phyloP scores from a whole-genome alignment of 2,797 vertebrate genomes.

The Anas bernieri region DNA sequence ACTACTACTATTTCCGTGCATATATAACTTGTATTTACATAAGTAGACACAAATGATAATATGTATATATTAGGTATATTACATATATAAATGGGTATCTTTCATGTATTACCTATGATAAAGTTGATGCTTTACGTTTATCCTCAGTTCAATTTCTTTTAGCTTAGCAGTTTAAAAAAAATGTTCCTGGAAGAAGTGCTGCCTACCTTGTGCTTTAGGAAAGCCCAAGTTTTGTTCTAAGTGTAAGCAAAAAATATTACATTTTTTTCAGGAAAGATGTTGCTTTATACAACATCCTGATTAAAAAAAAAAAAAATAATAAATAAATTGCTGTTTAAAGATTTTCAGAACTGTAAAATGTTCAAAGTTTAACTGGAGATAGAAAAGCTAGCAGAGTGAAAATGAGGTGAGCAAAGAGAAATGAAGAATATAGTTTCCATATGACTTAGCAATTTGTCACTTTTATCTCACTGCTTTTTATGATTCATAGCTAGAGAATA shows the following conservation, averaged over 20 bases:
- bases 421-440: not conserved
- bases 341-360: not conserved
- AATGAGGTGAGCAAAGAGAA: slow-evolving; percentile 33
- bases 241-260: not conserved
- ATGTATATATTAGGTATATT: too few relatives aligned
- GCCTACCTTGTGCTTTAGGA: not conserved
- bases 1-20: not conserved
- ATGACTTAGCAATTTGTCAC: slow-evolving; percentile 28
- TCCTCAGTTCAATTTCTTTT: not conserved
- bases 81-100: not conserved
- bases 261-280: not conserved
- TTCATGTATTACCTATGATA: not conserved
- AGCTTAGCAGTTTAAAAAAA: not conserved
- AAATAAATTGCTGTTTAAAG: not conserved
- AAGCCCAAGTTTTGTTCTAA: not conserved
- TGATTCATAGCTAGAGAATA: not conserved
- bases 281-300: not conserved
- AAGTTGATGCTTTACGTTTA: not conserved
- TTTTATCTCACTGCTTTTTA: slow-evolving; percentile 5
- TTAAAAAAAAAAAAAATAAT: not conserved
- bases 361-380: not conserved
- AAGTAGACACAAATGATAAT: not conserved
- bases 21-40: not conserved
- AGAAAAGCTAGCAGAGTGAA: not conserved
- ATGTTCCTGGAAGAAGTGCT: not conserved